Evolutionary conservation across 2,797 vertebrate species (phyloP), one percentile per base, ranked within the genome.

Genomic region (Alectoris magna): DNA sequence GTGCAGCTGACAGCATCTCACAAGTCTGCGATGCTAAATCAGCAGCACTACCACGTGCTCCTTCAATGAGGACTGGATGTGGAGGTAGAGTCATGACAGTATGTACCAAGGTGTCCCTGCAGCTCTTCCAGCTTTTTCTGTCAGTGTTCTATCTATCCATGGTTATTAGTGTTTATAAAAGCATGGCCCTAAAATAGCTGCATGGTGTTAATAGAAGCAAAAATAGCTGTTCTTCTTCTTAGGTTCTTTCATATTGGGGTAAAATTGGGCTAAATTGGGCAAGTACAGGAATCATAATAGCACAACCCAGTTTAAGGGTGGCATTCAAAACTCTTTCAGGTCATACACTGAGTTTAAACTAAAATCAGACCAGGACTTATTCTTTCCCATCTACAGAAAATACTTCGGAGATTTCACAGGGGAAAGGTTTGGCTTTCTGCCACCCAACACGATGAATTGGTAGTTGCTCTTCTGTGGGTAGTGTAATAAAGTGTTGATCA

Each of bases 151-250:
- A 88, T 93, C 91, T 68, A 88, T 88, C 83, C 73, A 63, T 36
- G 53, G 64, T 90, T 91, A 94, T 94, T 85, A 90, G 74, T 95
- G 51, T 94, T 94, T 94, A 90, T 90, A 91, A 91, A 96, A 87
- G 58, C 31, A 49, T 24, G 4, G 9, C 43, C 93, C 82, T 80
- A 91, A 96, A 95, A 93, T 95, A 96, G 44, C 74, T 91, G 53
- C 34, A 22, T 56, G 60, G 38, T 92, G 44, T 74, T 92, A 94
- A 81, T 34, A 84, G 74, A 81, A 90, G 70, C 56, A 92, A 95
- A 94, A 96, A 94, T 92, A 95, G 71, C 4, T 0, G 48, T 70
- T 68, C 89, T 84, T 75, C 31, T 8, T 11, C 41, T 84, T 77
- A 59, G 62, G 31, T 87, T 88, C 11, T 90, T 88, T 93, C 9